phyloP scores from a whole-genome alignment of 2,113 vertebrate genomes.

The Seriola rivoliana region DNA sequence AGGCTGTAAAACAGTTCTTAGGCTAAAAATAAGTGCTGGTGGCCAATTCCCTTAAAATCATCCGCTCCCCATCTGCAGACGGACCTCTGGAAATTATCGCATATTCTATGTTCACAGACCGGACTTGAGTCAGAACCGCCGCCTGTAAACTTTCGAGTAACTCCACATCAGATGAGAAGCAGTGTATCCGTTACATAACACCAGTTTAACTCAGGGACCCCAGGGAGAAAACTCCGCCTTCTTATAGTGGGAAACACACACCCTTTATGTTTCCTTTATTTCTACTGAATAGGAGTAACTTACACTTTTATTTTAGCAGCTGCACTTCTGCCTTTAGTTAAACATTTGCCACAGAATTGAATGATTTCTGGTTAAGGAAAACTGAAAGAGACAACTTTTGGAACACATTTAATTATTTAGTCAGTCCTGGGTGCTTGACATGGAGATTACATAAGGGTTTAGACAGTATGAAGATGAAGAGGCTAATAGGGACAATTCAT shows the following conservation, averaged over 20 bases:
- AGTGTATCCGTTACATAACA: slow-evolving; percentile 74
- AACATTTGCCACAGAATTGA: not conserved
- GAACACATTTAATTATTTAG: not conserved
- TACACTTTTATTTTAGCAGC: slow-evolving; percentile 8
- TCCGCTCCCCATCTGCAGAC: not conserved
- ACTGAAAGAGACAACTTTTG: not conserved
- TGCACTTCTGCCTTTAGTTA: not conserved
- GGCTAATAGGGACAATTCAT: slow-evolving; percentile 40
- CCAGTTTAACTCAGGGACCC: slow-evolving; percentile 62
- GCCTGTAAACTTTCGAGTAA: slow-evolving; percentile 38
- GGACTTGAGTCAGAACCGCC: not conserved
- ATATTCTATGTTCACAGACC: not conserved
- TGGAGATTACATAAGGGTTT: slow-evolving; percentile 14
- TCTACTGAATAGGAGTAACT: slow-evolving; percentile 5
- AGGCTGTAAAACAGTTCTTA: not conserved
- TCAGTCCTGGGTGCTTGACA: not conserved
- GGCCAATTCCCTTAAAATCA: slow-evolving; percentile 1
- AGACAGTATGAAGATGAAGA: slow-evolving; percentile 20
- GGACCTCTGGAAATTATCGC: not conserved
- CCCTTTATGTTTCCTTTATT: slow-evolving; percentile 44
- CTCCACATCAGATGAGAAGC: slow-evolving; percentile 59
- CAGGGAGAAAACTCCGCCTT: slow-evolving; percentile 74
- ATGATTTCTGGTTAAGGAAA: too few species aligned
- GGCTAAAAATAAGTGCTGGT: not conserved
- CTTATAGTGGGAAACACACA: slow-evolving; percentile 49